phyloP scores from a whole-genome alignment of 1,140 invertebrate species.

The Aricia agestis region DNA sequence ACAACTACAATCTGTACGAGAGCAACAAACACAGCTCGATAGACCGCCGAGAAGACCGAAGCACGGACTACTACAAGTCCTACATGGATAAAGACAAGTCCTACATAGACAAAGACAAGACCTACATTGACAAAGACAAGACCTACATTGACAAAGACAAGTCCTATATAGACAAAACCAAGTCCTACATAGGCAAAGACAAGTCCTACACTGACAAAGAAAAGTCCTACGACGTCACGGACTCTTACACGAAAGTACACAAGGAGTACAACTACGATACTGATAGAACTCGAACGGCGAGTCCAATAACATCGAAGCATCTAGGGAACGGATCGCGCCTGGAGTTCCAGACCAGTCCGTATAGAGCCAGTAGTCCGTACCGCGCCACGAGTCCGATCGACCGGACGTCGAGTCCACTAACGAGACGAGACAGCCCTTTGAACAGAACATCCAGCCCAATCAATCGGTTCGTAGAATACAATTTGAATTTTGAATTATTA shows the following conservation, averaged over 20 bases:
- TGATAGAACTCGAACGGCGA: constrained; percentile 67
- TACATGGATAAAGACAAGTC: constrained; percentile 57
- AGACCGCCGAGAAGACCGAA: constrained; percentile 59
- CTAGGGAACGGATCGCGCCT: constrained; percentile 61
- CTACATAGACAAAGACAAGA: constrained; percentile 30
- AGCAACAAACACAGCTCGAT: constrained; percentile 56
- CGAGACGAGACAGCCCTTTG: constrained; percentile 58
- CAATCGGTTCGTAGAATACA: constrained; percentile 55
- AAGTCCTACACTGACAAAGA: constrained; percentile 51
- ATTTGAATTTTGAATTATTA: constrained; percentile 13
- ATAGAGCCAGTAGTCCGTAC: constrained; percentile 62
- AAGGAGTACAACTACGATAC: constrained; percentile 54
- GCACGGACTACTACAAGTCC: constrained; percentile 64
- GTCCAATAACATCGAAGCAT: constrained; percentile 72
- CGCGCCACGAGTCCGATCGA: constrained; percentile 60
- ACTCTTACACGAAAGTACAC: constrained; percentile 52
- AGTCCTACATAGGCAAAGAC: constrained; percentile 35
- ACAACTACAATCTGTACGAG: constrained; percentile 62
- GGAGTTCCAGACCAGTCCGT: constrained; percentile 60
- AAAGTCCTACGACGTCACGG: constrained; percentile 63
- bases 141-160: constrained; percentile 70
- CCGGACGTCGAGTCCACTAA: constrained; percentile 61
- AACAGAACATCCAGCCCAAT: constrained; percentile 71
- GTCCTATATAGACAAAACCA: constrained; percentile 56
- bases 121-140: constrained; percentile 55